Percentiles rank a stretch among this genome's conserved stretches.
Evolutionary conservation across 2,888 invertebrate species (phyloP).

Genomic region (Labia minor): DNA sequence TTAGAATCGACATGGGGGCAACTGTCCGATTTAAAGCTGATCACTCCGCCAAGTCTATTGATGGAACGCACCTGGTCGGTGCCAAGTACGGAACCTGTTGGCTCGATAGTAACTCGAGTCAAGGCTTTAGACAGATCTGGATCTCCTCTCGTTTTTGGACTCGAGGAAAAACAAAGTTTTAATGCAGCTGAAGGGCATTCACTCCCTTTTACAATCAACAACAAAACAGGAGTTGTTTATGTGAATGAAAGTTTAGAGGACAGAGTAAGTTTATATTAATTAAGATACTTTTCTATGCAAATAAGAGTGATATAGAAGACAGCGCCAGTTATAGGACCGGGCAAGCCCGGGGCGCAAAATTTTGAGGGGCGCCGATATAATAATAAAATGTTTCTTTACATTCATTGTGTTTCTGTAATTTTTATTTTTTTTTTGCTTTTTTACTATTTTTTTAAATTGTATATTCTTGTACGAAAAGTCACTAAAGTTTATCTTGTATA

Average conservation of each 20-base stretch:
- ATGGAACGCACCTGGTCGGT: slow-evolving; percentile 58
- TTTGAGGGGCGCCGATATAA: too few species aligned
- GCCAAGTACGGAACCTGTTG: slow-evolving; percentile 58
- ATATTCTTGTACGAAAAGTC: too few species aligned
- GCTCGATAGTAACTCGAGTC: slow-evolving; percentile 57
- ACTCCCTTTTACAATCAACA: slow-evolving; percentile 66
- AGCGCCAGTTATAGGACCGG: too few species aligned
- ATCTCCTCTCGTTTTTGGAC: slow-evolving; percentile 52
- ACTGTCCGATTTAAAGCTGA: slow-evolving; percentile 24
- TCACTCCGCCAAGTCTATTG: slow-evolving; percentile 28
- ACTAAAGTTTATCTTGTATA: too few species aligned
- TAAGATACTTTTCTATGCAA: too few species aligned
- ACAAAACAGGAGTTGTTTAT: slow-evolving; percentile 61
- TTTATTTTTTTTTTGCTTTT: too few species aligned
- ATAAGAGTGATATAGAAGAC: too few species aligned
- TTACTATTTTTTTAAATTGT: too few species aligned
- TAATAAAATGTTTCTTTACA: too few species aligned
- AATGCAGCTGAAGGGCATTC: slow-evolving; percentile 30
- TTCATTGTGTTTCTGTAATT: too few species aligned
- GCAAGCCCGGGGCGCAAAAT: too few species aligned
- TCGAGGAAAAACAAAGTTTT: slow-evolving; percentile 43
- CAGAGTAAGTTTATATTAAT: slow-evolving; percentile 51
- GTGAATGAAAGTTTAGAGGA: slow-evolving; percentile 66
- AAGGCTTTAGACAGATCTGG: slow-evolving; percentile 55
- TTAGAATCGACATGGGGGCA: slow-evolving; percentile 34